Percentiles rank a stretch among this genome's conserved stretches.
Conservation (phyloP, 2,113 vertebrate species). For the Salvelinus fontinalis region DNA sequence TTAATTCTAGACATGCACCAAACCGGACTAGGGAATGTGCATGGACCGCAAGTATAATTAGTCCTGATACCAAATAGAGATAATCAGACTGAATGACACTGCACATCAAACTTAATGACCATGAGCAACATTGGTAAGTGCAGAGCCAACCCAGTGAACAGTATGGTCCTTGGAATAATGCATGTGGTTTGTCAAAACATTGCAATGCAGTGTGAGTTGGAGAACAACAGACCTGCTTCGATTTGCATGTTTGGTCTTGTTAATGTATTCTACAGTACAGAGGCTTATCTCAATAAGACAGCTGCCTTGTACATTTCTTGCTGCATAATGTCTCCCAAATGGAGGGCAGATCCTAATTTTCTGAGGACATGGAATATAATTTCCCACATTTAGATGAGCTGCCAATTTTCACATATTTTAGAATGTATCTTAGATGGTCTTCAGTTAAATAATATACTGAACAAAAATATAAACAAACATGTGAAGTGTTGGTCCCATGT, state of each 20-base stretch:
- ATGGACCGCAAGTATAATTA: conserved; percentile 56
- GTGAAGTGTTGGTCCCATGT: no score
- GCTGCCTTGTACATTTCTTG: no score
- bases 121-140: conserved; percentile 22
- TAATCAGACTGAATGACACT: conserved; percentile 33
- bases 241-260: conserved; percentile 41
- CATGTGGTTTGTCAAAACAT: conserved; percentile 23
- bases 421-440: conserved; percentile 4
- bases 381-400: conserved; percentile 24
- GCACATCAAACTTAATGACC: conserved; percentile 31
- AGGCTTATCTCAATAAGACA: no score
- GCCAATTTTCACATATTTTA: conserved; percentile 11
- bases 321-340: not conserved
- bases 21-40: conserved; percentile 40
- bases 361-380: not conserved
- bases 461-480: no score
- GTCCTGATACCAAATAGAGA: conserved; percentile 35
- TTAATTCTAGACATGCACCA: conserved; percentile 59
- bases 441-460: no score
- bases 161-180: conserved; percentile 44
- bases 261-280: no score
- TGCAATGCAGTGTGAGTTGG: not conserved
- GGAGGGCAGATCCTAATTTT: conserved; percentile 24
- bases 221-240: conserved; percentile 22
- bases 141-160: conserved; percentile 38